Conservation (phyloP, 1,140 invertebrate genomes). For the Fopius arisanus region DNA sequence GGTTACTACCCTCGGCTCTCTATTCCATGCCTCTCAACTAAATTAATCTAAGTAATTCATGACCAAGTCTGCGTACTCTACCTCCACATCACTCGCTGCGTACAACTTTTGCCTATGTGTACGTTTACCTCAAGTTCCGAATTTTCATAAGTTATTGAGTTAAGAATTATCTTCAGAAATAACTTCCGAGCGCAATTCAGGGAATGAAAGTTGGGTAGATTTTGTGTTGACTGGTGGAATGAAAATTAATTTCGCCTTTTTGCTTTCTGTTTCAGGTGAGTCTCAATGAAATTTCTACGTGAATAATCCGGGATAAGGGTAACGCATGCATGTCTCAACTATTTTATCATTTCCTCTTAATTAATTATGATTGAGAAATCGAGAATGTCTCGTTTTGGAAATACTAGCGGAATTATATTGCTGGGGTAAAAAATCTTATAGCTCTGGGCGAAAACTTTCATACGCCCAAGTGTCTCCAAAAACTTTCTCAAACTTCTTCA, state of each 20-base stretch:
- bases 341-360: background rate
- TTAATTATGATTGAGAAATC: too few species aligned
- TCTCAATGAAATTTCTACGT: background rate
- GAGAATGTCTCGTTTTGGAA: too few species aligned
- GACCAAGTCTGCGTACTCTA: slow-evolving; percentile 54
- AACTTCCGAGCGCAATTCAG: background rate
- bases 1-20: slow-evolving; percentile 3
- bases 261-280: background rate
- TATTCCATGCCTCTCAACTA: slow-evolving; percentile 50
- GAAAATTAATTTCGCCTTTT: background rate
- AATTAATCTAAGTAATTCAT: slow-evolving; percentile 64
- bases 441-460: background rate
- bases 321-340: background rate
- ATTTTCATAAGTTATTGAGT: slow-evolving; percentile 7
- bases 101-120: slow-evolving; percentile 6
- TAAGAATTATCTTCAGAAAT: background rate
- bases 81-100: slow-evolving; percentile 33
- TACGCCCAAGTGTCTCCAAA: background rate
- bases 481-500: background rate
- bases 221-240: background rate
- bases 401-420: background rate
- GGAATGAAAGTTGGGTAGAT: background rate
- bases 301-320: background rate
- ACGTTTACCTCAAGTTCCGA: background rate
- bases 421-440: background rate